phyloP scores from a whole-genome alignment of 2,113 vertebrate genomes.

The Rattus rattus region DNA sequence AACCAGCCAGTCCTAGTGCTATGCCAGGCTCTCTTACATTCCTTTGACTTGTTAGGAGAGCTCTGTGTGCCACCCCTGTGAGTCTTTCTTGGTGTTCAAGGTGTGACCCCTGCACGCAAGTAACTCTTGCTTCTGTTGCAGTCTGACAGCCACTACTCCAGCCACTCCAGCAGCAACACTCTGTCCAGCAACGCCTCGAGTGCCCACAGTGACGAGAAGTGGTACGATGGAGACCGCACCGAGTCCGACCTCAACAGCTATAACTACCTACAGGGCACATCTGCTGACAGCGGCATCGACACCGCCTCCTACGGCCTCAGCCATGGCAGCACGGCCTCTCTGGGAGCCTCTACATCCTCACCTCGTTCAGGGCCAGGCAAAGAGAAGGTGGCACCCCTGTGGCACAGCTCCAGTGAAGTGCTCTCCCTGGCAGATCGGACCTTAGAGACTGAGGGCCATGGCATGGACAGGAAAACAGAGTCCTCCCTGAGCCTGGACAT shows the following conservation, averaged over 20 bases:
- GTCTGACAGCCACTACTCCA: constrained; percentile 95
- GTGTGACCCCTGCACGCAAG: not conserved
- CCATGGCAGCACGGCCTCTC: constrained; percentile 91
- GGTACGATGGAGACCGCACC: constrained; percentile 93
- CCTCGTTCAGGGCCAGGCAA: constrained; percentile 87
- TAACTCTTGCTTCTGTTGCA: constrained; percentile 75
- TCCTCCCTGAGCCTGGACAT: constrained; percentile 89
- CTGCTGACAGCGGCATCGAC: constrained; percentile 95
- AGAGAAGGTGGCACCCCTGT: constrained; percentile 91
- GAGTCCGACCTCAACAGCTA: constrained; percentile 94
- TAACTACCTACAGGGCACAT: constrained; percentile 94
- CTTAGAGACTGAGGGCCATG: constrained; percentile 86
- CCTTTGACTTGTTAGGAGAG: not conserved
- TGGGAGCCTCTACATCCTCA: constrained; percentile 89
- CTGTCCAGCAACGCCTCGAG: constrained; percentile 97
- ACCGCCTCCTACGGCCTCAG: constrained; percentile 94
- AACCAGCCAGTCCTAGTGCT: not conserved
- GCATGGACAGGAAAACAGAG: constrained; percentile 89
- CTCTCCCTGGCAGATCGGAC: constrained; percentile 92
- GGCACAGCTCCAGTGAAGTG: constrained; percentile 94
- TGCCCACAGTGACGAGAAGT: constrained; percentile 96
- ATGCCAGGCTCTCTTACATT: not conserved
- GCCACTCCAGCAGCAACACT: constrained; percentile 98
- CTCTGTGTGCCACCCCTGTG: too few species aligned
- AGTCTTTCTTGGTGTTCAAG: not conserved